A percentile compares a stretch with the other conserved stretches of the same genome.
Conservation (phyloP, 2,888 invertebrate species). For the Ophioninae sp. region DNA sequence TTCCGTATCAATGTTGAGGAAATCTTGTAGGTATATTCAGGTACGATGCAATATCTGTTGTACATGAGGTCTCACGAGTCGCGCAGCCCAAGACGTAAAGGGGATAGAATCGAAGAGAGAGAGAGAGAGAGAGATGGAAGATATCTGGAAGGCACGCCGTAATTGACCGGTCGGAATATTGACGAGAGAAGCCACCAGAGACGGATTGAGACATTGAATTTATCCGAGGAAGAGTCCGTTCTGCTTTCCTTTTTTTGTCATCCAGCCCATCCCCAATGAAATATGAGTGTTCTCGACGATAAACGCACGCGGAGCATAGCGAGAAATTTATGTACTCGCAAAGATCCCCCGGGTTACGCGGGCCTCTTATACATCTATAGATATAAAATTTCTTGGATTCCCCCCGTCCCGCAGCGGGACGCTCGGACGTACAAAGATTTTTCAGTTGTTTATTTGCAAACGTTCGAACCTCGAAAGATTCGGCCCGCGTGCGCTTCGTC, state of each 20-base stretch:
- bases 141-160: constrained; percentile 75
- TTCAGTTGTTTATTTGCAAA: constrained; percentile 61
- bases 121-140: constrained; percentile 52
- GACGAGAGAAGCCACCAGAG: constrained; percentile 71
- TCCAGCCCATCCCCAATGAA: constrained; percentile 65
- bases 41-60: constrained; percentile 39
- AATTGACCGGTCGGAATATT: constrained; percentile 77
- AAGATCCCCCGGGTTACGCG: constrained; percentile 56
- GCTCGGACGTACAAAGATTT: constrained; percentile 46
- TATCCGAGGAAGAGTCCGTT: constrained; percentile 66
- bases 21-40: constrained; percentile 21
- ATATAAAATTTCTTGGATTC: not conserved
- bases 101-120: constrained; percentile 49
- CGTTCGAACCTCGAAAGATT: constrained; percentile 11
- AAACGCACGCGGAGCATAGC: constrained; percentile 60
- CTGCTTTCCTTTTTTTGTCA: constrained; percentile 43
- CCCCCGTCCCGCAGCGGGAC: not conserved
- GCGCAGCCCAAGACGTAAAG: not conserved
- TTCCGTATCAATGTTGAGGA: constrained; percentile 10
- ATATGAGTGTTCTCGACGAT: constrained; percentile 73
- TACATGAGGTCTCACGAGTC: constrained; percentile 9
- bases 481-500: not conserved
- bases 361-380: no score
- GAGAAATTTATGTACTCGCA: constrained; percentile 73
- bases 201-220: constrained; percentile 77